Percentiles rank a stretch among this genome's conserved stretches.
Conservation (phyloP, 2,888 invertebrate species). For the Ophraella communa region DNA sequence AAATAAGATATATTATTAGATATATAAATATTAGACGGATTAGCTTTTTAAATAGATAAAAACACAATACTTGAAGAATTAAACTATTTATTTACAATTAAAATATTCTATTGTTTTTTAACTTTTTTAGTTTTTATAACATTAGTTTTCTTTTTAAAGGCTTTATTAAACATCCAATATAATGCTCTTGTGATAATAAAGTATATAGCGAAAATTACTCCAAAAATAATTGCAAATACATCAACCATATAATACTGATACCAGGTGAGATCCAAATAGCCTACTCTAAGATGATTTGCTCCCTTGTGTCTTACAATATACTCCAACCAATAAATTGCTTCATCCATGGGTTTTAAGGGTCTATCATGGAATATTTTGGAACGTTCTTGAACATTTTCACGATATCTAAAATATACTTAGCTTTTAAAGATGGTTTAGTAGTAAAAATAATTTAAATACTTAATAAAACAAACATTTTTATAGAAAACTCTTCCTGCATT, state of each 20-base stretch:
- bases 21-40: not conserved
- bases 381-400: conserved; percentile 37
- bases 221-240: conserved; percentile 33
- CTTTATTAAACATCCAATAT: not conserved
- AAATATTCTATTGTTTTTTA: not conserved
- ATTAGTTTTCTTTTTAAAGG: not conserved
- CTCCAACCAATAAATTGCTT: conserved; percentile 46
- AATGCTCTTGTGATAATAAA: too few species aligned
- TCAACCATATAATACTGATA: conserved; percentile 48
- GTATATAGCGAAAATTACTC: conserved; percentile 1
- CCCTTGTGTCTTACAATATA: conserved; percentile 47
- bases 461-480: too few species aligned
- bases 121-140: not conserved
- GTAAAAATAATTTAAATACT: too few species aligned
- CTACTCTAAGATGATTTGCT: conserved; percentile 44
- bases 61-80: too few species aligned
- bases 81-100: too few species aligned
- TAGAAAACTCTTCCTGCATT: too few species aligned
- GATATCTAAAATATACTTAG: conserved; percentile 40
- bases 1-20: too few species aligned
- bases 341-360: conserved; percentile 42
- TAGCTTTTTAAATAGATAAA: too few species aligned
- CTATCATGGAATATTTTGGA: conserved; percentile 44
- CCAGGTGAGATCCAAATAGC: conserved; percentile 42
- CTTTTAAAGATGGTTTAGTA: too few species aligned